These are phyloP conservation scores for Bufo gargarizans DNA, from an alignment of 2,113 vertebrate species.

Conservation along the genomic window DNA sequence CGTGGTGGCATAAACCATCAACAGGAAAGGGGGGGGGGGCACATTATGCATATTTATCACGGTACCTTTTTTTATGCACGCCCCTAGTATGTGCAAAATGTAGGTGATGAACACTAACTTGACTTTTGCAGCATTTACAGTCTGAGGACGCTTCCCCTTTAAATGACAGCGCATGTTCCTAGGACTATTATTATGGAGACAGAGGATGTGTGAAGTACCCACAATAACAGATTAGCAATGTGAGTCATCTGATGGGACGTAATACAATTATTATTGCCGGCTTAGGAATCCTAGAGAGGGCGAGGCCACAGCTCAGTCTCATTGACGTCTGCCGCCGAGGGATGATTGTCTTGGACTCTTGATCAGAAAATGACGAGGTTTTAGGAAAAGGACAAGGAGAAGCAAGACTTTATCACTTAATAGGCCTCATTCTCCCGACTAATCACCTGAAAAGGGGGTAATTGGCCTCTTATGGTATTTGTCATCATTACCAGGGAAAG, in stretches of 20 bases:
- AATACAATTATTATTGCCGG: slow-evolving; percentile 2
- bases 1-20: no score
- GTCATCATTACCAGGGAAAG: neutral
- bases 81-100: no score
- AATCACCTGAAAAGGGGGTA: neutral
- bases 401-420: slow-evolving; percentile 16
- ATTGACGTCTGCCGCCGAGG: neutral
- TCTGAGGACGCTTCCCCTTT: neutral
- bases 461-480: neutral
- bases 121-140: neutral
- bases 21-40: no score
- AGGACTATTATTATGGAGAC: neutral
- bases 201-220: neutral
- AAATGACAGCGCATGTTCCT: neutral
- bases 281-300: neutral
- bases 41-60: no score
- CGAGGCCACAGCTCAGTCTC: neutral
- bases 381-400: neutral
- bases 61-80: no score
- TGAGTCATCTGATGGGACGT: neutral
- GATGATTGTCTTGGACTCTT: neutral
- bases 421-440: neutral
- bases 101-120: no score
- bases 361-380: neutral
- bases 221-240: neutral